Percentiles rank a stretch among this genome's conserved stretches.
Evolutionary conservation across 2,888 invertebrate species (phyloP).

Genomic region (Melipona bicolor): DNA sequence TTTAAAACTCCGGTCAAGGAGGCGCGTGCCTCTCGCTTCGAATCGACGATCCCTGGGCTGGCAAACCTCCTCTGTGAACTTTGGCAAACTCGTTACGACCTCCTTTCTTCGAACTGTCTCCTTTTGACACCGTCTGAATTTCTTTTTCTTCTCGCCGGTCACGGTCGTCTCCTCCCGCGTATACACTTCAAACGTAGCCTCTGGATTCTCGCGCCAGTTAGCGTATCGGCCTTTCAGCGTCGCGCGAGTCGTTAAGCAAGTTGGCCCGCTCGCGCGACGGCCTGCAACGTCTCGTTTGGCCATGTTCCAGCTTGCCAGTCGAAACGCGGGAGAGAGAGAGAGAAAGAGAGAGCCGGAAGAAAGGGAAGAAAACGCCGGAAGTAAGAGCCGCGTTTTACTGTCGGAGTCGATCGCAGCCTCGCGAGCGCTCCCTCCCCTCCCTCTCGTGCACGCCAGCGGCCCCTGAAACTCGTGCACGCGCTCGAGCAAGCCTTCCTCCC

Average conservation of each 20-base stretch:
- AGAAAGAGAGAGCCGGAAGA: no score
- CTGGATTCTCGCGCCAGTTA: neutral
- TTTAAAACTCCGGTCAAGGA: no score
- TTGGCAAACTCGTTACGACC: constrained; percentile 48
- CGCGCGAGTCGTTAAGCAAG: constrained; percentile 26
- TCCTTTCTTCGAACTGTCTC: constrained; percentile 26
- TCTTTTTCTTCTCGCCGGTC: neutral
- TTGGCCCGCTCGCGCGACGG: neutral
- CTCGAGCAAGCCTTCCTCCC: constrained; percentile 8
- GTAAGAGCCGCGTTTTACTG: neutral
- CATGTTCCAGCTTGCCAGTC: neutral
- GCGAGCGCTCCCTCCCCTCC: neutral
- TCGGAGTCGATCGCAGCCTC: constrained; percentile 4
- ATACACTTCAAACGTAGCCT: neutral
- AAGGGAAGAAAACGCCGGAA: neutral
- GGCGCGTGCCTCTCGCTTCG: no score
- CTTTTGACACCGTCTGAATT: constrained; percentile 26
- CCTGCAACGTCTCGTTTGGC: constrained; percentile 21
- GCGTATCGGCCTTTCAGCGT: neutral
- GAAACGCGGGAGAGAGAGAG: neutral
- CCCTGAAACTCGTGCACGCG: constrained; percentile 21
- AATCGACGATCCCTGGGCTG: no score
- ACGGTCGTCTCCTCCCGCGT: no score
- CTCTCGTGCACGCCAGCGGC: neutral
- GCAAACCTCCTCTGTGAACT: constrained; percentile 25